These are phyloP conservation scores for Sesia bembeciformis DNA, from an alignment of 2,888 invertebrate species.

Conservation along the genomic window DNA sequence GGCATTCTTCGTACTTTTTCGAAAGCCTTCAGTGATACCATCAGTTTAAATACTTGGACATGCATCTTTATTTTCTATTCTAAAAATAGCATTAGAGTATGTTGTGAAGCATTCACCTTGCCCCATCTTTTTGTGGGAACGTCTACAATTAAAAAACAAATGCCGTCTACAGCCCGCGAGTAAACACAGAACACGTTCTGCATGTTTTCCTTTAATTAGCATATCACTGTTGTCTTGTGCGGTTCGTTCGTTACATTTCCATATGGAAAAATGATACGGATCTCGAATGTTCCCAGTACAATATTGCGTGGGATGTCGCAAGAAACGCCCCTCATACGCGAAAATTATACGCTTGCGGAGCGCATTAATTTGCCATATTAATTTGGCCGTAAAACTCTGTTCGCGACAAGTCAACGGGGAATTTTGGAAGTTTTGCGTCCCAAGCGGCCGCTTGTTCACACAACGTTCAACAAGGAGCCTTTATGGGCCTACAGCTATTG, in stretches of 20 bases:
- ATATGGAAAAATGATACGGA: conserved; percentile 71
- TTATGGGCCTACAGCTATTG: conserved; percentile 52
- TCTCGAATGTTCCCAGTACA: conserved; percentile 22
- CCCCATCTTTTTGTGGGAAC: neutral
- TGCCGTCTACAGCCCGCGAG: conserved; percentile 43
- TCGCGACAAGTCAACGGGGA: conserved; percentile 65
- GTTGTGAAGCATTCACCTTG: too few species aligned
- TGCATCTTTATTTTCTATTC: too few species aligned
- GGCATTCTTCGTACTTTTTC: too few species aligned
- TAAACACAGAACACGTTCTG: conserved; percentile 52
- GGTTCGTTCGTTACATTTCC: conserved; percentile 63
- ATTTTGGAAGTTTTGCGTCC: conserved; percentile 65
- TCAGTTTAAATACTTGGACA: too few species aligned
- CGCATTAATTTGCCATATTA: conserved; percentile 77
- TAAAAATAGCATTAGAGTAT: too few species aligned
- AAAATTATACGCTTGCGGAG: conserved; percentile 69
- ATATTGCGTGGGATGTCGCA: conserved; percentile 39
- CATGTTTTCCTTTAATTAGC: conserved; percentile 72
- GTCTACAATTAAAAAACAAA: conserved; percentile 26
- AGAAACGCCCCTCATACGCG: conserved; percentile 55
- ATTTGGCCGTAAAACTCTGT: conserved; percentile 75
- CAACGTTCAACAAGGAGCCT: conserved; percentile 31
- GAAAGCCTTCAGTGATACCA: too few species aligned
- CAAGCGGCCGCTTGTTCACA: conserved; percentile 66
- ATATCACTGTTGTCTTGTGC: conserved; percentile 70